Conservation (phyloP, 1,140 invertebrate species). For the Drosophila arizonae region DNA sequence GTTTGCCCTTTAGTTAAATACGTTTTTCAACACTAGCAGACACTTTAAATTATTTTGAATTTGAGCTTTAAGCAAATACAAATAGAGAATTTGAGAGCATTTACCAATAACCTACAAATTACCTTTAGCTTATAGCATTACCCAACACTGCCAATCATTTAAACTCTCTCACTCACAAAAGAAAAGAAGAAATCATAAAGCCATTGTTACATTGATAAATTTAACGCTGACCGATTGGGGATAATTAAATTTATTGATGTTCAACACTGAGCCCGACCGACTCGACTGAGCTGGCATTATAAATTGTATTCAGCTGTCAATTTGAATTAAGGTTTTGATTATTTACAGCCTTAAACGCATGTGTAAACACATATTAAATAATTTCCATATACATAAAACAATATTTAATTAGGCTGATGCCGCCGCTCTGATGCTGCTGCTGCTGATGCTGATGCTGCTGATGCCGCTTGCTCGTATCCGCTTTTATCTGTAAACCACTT, state of each 20-base stretch:
- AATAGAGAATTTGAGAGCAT: too few relatives aligned
- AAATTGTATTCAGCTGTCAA: slow-evolving; percentile 39
- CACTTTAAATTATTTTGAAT: too few relatives aligned
- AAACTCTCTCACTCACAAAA: too few relatives aligned
- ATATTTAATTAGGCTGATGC: slow-evolving; percentile 41
- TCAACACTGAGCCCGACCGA: slow-evolving; percentile 6
- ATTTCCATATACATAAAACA: slow-evolving; percentile 34
- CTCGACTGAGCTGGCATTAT: slow-evolving; percentile 23
- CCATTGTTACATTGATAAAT: not conserved
- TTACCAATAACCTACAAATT: too few relatives aligned
- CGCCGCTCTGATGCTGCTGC: not conserved
- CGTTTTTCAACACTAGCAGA: too few relatives aligned
- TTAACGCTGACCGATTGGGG: not conserved
- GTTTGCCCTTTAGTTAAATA: not conserved
- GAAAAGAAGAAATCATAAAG: not conserved
- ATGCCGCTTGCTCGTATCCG: slow-evolving; percentile 1
- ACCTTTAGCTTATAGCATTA: not conserved
- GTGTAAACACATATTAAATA: slow-evolving; percentile 33
- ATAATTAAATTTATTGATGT: slow-evolving; percentile 17
- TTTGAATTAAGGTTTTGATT: slow-evolving; percentile 48
- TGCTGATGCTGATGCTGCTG: not conserved
- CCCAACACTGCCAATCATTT: not conserved
- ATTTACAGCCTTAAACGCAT: slow-evolving; percentile 41
- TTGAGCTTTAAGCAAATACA: not conserved
- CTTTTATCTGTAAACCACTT: slow-evolving; percentile 71